Evolutionary conservation across 92 coral and sea anemone genomes (phyloP).

Genomic region (Palythoa grandiflora): DNA sequence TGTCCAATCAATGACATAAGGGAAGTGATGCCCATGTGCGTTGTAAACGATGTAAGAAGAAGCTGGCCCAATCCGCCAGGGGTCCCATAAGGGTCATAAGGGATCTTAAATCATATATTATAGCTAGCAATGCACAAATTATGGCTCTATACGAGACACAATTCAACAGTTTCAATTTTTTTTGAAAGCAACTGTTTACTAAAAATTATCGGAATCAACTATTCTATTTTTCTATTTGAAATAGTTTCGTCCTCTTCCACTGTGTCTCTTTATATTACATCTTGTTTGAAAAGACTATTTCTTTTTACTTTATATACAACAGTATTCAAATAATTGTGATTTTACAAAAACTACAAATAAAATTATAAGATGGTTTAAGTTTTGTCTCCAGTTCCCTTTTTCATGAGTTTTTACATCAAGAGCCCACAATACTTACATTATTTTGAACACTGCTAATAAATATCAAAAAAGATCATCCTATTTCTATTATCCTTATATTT

Average conservation of each 20-base stretch:
- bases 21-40: constrained; percentile 52
- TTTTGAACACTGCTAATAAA: no score
- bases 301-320: background rate
- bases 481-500: no score
- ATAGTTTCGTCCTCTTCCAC: background rate
- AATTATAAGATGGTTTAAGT: background rate
- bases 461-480: no score
- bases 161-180: no score
- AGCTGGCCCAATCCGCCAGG: constrained; percentile 67
- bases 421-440: no score
- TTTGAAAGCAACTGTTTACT: no score
- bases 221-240: background rate
- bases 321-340: background rate
- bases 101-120: constrained; percentile 4
- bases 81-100: constrained; percentile 58
- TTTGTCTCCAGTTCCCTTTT: background rate
- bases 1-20: constrained; percentile 55
- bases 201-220: no score
- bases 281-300: background rate
- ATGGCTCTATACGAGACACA: background rate
- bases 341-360: background rate
- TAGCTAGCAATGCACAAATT: constrained; percentile 7
- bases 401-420: no score
- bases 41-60: constrained; percentile 52
- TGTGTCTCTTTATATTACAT: background rate